Evolutionary conservation across 2,888 invertebrate species (phyloP).

Genomic region (Pemphredon lugubris): DNA sequence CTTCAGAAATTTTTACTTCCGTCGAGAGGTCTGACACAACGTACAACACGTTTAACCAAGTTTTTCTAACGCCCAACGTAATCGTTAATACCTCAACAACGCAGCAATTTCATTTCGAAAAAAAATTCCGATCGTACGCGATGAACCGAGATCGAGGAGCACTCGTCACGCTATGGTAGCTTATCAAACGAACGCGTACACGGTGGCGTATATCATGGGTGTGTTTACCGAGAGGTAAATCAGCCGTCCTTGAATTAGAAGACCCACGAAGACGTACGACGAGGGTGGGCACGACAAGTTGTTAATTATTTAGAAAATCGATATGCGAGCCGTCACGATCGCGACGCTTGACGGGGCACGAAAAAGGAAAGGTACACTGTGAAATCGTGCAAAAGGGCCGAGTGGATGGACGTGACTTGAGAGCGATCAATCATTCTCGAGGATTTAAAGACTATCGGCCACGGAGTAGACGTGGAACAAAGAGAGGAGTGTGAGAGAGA

Average conservation of each 20-base stretch:
- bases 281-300: conserved; percentile 39
- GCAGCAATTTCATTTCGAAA: no score
- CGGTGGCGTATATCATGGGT: neutral
- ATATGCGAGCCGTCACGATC: conserved; percentile 40
- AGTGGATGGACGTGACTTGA: conserved; percentile 57
- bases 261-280: conserved; percentile 23
- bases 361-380: conserved; percentile 51
- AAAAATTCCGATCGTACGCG: neutral
- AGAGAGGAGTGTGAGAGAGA: no score
- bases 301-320: conserved; percentile 65
- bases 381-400: conserved; percentile 56
- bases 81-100: no score
- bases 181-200: neutral
- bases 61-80: no score
- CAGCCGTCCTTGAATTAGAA: conserved; percentile 7
- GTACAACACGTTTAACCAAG: no score
- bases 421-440: conserved; percentile 59
- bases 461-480: conserved; percentile 23
- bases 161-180: neutral
- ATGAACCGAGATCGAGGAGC: neutral
- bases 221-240: conserved; percentile 35
- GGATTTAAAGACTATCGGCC: conserved; percentile 52
- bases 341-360: conserved; percentile 35
- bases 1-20: no score
- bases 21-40: no score